Conservation (phyloP, 1,140 invertebrate genomes). For the Drosophila ironensis region DNA sequence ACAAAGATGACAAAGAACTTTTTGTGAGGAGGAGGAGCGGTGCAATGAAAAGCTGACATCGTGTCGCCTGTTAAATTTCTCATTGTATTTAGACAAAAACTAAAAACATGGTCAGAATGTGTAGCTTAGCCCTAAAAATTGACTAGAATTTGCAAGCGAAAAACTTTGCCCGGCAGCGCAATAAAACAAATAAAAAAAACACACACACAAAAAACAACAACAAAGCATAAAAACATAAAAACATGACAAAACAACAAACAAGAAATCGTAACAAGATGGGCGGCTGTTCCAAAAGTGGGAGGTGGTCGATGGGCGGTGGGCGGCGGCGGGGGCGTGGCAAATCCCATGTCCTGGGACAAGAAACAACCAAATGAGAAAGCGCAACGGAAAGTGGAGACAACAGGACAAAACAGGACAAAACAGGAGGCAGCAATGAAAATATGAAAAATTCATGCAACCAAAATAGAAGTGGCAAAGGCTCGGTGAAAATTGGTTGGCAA, state of each 20-base stretch:
- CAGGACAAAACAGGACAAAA: neutral
- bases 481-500: conserved; percentile 15
- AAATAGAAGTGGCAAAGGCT: neutral
- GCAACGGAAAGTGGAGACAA: neutral
- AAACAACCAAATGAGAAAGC: conserved; percentile 3
- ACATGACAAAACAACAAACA: conserved; percentile 2
- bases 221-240: neutral
- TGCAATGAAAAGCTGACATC: conserved; percentile 58
- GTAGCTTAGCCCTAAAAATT: conserved; percentile 14
- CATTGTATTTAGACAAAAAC: conserved; percentile 62
- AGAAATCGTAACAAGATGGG: conserved; percentile 24
- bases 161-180: conserved; percentile 11
- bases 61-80: conserved; percentile 14
- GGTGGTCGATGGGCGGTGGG: too few species aligned
- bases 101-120: conserved; percentile 22
- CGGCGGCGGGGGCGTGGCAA: conserved; percentile 12
- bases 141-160: conserved; percentile 4
- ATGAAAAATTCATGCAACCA: conserved; percentile 19
- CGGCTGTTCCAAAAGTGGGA: conserved; percentile 16
- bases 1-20: conserved; percentile 63
- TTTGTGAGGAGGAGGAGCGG: conserved; percentile 42
- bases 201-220: neutral
- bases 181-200: conserved; percentile 9
- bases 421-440: conserved; percentile 25
- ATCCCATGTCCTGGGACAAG: conserved; percentile 1